Percentiles rank a stretch among this genome's conserved stretches.
Evolutionary conservation across 2,797 vertebrate genomes (phyloP).

Genomic region (Microtus agrestis): DNA sequence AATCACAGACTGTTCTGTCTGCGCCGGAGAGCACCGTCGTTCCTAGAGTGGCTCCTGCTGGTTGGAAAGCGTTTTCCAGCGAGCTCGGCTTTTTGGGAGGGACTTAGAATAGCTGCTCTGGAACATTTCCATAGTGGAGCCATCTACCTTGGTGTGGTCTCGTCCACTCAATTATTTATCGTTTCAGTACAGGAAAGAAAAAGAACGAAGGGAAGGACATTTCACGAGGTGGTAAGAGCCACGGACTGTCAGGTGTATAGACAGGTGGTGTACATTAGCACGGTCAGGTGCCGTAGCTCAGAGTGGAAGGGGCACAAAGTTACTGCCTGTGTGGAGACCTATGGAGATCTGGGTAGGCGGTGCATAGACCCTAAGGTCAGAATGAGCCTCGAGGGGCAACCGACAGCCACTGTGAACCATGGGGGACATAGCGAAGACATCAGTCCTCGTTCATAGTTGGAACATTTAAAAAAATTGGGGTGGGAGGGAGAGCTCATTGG

Average conservation of each 20-base stretch:
- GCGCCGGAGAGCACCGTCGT: neutral
- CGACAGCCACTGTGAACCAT: neutral
- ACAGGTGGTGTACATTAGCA: accelerated
- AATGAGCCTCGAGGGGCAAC: neutral
- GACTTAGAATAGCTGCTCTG: neutral
- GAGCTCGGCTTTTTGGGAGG: neutral
- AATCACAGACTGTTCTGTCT: neutral
- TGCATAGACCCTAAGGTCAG: neutral
- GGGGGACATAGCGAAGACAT: neutral
- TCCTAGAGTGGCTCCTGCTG: neutral
- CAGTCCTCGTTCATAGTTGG: neutral
- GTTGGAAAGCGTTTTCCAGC: neutral
- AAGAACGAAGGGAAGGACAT: neutral
- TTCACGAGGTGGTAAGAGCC: neutral
- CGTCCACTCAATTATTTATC: neutral
- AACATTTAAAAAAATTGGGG: neutral
- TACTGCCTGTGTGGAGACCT: neutral
- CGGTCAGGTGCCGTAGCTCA: neutral
- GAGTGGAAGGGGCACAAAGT: too few species aligned
- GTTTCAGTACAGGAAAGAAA: neutral
- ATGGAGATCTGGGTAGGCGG: accelerated
- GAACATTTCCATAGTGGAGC: neutral
- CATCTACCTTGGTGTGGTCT: neutral
- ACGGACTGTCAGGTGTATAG: neutral
- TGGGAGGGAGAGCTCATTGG: neutral